A percentile compares a stretch with the other conserved stretches of the same genome.
Conservation (phyloP, 2,113 vertebrate species). For the Hippocampus zosterae region DNA sequence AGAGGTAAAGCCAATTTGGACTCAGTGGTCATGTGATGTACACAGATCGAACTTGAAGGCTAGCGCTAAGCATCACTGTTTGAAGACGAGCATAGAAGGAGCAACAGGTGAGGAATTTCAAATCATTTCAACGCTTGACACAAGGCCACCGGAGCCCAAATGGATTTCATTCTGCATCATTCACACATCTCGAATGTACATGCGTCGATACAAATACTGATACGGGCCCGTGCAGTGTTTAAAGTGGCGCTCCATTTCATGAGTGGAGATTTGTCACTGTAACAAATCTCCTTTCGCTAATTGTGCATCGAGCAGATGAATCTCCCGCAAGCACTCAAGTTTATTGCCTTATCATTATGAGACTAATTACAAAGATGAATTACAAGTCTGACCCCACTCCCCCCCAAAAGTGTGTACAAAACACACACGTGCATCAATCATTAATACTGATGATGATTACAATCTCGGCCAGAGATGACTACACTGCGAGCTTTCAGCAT, state of each 20-base stretch:
- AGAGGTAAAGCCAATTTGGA: slow-evolving; percentile 56
- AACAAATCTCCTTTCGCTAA: slow-evolving; percentile 47
- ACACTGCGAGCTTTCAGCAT: slow-evolving; percentile 26
- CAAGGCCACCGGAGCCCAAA: background rate
- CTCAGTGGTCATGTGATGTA: slow-evolving; percentile 34
- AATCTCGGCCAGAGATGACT: slow-evolving; percentile 54
- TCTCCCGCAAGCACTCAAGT: slow-evolving; percentile 58
- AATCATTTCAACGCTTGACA: slow-evolving; percentile 6
- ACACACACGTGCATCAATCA: slow-evolving; percentile 35
- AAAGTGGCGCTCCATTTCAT: slow-evolving; percentile 29
- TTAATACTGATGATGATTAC: slow-evolving; percentile 59
- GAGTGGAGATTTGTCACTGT: slow-evolving; percentile 52
- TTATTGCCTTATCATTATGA: slow-evolving; percentile 72
- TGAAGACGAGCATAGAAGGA: slow-evolving; percentile 10
- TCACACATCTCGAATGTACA: background rate
- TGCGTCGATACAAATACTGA: slow-evolving; percentile 7
- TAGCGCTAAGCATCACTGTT: slow-evolving; percentile 29
- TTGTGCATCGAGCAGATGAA: slow-evolving; percentile 56
- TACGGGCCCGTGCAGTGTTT: slow-evolving; percentile 18
- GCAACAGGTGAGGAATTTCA: slow-evolving; percentile 25
- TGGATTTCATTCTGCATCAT: slow-evolving; percentile 3
- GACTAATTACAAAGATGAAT: slow-evolving; percentile 71
- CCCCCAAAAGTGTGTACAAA: slow-evolving; percentile 10
- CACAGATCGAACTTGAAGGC: slow-evolving; percentile 34
- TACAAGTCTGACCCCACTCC: slow-evolving; percentile 52